A percentile compares a stretch with the other conserved stretches of the same genome.
Evolutionary conservation across 2,797 vertebrate genomes (phyloP).

Genomic region (Leptodactylus fallax): DNA sequence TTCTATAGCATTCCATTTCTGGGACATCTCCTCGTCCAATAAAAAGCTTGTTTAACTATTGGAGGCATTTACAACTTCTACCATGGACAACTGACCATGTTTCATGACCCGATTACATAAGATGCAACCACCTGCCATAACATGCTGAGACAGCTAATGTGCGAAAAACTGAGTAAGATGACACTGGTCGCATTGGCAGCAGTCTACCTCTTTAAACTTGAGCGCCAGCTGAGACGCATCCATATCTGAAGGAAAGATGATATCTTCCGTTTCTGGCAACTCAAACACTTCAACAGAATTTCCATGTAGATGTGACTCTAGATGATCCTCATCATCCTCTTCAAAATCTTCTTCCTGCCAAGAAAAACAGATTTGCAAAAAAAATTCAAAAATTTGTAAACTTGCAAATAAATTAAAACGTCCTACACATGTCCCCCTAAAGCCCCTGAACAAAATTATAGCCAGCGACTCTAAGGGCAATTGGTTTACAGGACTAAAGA

Average conservation of each 20-base stretch:
- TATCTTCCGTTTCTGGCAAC: slow-evolving; percentile 85
- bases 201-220: slow-evolving; percentile 88
- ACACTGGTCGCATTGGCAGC: neutral
- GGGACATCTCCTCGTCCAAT: no score
- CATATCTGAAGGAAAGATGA: slow-evolving; percentile 85
- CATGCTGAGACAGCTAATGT: no score
- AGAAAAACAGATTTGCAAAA: neutral
- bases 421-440: neutral
- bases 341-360: slow-evolving; percentile 56
- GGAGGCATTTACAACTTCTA: no score
- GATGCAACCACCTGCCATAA: neutral
- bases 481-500: neutral
- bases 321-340: slow-evolving; percentile 86
- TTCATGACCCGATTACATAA: neutral
- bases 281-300: slow-evolving; percentile 85
- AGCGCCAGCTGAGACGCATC: slow-evolving; percentile 85
- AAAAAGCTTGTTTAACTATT: no score
- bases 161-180: no score
- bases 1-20: neutral
- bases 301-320: slow-evolving; percentile 83
- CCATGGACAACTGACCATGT: no score
- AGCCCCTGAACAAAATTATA: neutral
- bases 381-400: neutral
- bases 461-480: neutral
- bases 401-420: neutral